Evolutionary conservation across 2,888 invertebrate genomes (phyloP).

Genomic region (Mesorhabditis sp.): DNA sequence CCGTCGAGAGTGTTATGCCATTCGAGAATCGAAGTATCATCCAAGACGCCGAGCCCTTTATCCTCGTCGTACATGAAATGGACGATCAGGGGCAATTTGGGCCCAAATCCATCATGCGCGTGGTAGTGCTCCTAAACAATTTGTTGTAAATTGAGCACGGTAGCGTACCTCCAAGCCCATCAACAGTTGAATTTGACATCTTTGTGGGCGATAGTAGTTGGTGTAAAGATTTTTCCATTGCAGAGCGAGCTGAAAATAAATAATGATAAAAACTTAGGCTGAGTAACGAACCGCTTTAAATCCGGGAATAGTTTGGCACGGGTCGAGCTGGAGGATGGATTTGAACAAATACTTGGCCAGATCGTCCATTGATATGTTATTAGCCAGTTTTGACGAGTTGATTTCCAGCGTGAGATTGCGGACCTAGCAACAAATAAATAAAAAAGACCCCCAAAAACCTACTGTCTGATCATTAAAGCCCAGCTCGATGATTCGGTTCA

Average conservation of each 20-base stretch:
- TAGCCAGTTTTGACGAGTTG: constrained; percentile 52
- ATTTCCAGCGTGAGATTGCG: constrained; percentile 51
- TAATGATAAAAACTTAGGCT: background rate
- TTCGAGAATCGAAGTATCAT: constrained; percentile 30
- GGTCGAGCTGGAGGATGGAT: constrained; percentile 32
- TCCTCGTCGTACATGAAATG: constrained; percentile 37
- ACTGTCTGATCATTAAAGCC: constrained; percentile 18
- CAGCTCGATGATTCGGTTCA: constrained; percentile 25
- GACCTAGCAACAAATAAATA: constrained; percentile 18
- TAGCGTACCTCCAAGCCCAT: constrained; percentile 38
- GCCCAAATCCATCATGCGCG: constrained; percentile 9
- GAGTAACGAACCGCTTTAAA: constrained; percentile 18
- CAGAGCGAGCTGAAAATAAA: constrained; percentile 27
- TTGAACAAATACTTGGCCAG: constrained; percentile 38
- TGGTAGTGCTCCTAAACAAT: constrained; percentile 21
- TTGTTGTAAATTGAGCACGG: background rate
- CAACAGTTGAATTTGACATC: constrained; percentile 38
- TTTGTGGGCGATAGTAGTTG: constrained; percentile 39
- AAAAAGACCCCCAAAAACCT: constrained; percentile 7
- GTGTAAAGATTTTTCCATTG: constrained; percentile 38
- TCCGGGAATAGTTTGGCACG: constrained; percentile 16
- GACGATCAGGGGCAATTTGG: constrained; percentile 26
- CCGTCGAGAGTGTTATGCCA: constrained; percentile 33
- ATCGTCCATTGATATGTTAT: constrained; percentile 49
- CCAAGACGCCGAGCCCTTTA: constrained; percentile 19